Evolutionary conservation across 2,113 vertebrate genomes (phyloP).

Genomic region (Lagopus muta): DNA sequence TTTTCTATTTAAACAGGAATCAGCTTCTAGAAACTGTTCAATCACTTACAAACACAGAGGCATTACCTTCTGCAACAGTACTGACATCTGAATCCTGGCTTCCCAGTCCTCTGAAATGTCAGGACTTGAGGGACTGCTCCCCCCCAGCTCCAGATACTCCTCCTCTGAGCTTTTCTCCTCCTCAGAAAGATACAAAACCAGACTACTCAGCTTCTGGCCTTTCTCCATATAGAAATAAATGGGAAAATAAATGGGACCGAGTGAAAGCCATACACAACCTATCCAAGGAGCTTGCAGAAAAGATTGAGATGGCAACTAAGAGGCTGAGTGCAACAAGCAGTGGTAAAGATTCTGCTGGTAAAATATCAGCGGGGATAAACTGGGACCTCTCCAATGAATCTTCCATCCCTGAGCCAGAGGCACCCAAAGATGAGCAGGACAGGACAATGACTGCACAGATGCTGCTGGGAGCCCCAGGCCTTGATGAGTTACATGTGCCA

Average conservation of each 20-base stretch:
- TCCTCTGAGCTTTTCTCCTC: background rate
- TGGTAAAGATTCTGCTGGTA: background rate
- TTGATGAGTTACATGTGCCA: fast-evolving
- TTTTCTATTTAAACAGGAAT: conserved; percentile 51
- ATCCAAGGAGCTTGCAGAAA: conserved; percentile 65
- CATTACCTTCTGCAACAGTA: background rate
- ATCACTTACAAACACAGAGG: background rate
- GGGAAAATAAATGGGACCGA: conserved; percentile 60
- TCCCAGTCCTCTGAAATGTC: background rate
- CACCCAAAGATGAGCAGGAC: background rate
- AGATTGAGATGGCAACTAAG: conserved; percentile 63
- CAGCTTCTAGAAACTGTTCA: background rate
- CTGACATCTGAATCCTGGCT: fast-evolving
- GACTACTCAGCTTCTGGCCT: background rate
- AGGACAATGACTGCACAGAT: background rate
- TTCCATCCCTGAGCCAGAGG: background rate
- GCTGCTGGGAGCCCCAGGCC: background rate
- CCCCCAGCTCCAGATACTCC: background rate
- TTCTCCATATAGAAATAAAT: conserved; percentile 22
- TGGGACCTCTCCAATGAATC: background rate
- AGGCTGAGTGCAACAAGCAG: conserved; percentile 35
- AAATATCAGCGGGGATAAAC: background rate
- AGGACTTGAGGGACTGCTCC: background rate
- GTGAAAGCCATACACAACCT: conserved; percentile 70
- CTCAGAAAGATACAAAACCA: background rate